Evolutionary conservation across 2,888 invertebrate genomes (phyloP), one percentile per base, ranked within the genome.

Genomic region (Gerris lacustris): DNA sequence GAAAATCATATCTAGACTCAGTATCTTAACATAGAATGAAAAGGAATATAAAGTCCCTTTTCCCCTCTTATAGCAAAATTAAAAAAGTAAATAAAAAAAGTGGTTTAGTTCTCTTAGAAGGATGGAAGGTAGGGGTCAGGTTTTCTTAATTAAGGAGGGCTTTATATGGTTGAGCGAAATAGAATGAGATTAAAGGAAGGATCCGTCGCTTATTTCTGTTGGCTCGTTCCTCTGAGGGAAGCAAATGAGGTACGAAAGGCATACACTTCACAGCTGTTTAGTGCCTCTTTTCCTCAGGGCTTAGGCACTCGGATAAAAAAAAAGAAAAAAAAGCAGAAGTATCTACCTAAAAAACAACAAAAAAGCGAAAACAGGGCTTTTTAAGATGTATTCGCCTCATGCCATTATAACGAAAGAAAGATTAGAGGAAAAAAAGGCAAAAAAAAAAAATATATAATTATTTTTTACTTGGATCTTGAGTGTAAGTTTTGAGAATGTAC

Each of bases 61-160:
- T 31, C 31, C 31, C 31, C 31, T 31, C 31, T 31, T 31, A 31
- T 4, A 2, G 31, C 31, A 4, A 31, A 31, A 31, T 31, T 31
- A 31, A 31, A 31, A 31, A 31, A 31, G n/a, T n/a, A n/a, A 31
- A 31, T 2, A 31, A 31, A 31, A 31, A 31, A 31, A 31, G 31
- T 31, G n/a, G n/a, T 31, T 31, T 31, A 31, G 31, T 31, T 31
- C 31, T 31, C 31, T 31, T 31, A 4, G 4, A 31, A 31, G 31
- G 31, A 31, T 31, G 4, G 31, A 31, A 31, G 31, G 31, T 31
- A 4, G 31, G 31, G 31, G 31, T 55, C 11, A 11, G 55, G 9
- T 55, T 55, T 55, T 55, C 55, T 55, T 55, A 55, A 55, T 55
- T 55, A 55, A 55, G 55, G 55, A 55, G 55, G 15, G 55, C 55